Base-by-base conservation (phyloP, 2,113 vertebrate species). In the Xenus cinereus region DNA sequence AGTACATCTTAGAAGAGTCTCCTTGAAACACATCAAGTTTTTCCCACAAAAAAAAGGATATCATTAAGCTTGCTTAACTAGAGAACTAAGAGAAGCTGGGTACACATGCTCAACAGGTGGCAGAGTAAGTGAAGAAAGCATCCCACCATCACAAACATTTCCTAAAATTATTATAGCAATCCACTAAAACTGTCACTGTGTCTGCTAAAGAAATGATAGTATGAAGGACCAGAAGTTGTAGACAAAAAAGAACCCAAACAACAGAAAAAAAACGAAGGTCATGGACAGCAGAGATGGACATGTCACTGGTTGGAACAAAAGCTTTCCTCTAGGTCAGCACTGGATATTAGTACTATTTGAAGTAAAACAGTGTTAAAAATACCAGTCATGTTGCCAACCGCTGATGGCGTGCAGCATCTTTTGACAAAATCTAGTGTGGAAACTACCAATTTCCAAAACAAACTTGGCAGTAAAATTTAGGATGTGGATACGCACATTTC, bases 91-190 rank as follows among this genome's bases (percentile, higher is more conserved):
- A 77, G 30, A 89, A 69, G 37, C 27, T 53, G 33, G 14, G 68
- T 54, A 87, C 22, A 59, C 23, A 45, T 8, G 7, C 33, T 51
- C 56, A 74, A 74, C 69, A 89, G 1, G 3, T 28, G 32, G 41
- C 84, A 89, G 32, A 93, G 60, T 68, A 37, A 93, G 56, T 68
- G 54, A 93, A 94, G 69, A 93, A 82, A 81, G 37, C 33, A 93
- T 64, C 66, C 69, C 78, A 81, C 41, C 46, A 67, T 37, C 60
- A 82, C 33, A 62, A 86, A 43, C n/a, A n/a, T 78, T 78, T 84
- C 69, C 60, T 63, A 90, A 64, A 77, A 77, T 67, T 91, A 78
- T 57, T 32, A 67, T 0, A 48, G n/a, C 32, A 73, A 77, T 57
- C 73, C 64, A 87, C 50, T 39, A 35, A 87, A 86, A 71, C 14